phyloP scores from a whole-genome alignment of 2,888 invertebrate genomes.

The Cenopis cana region DNA sequence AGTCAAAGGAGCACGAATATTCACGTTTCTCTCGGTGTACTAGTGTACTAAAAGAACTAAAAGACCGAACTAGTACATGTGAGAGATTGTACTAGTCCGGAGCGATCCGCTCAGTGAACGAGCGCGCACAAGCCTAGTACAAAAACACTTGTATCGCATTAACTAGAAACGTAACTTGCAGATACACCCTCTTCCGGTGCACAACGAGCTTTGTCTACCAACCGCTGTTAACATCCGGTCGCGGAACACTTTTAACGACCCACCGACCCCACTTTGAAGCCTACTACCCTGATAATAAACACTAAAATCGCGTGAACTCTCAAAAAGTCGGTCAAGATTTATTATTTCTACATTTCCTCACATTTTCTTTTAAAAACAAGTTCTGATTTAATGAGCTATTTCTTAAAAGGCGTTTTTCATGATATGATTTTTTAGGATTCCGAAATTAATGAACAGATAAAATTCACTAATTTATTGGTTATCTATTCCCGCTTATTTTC shows the following conservation, averaged over 20 bases:
- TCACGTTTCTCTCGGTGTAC: no score
- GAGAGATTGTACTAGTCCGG: no score
- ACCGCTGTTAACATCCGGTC: constrained; percentile 59
- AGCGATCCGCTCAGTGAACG: no score
- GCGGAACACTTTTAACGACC: constrained; percentile 65
- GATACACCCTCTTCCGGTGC: constrained; percentile 61
- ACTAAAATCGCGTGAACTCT: constrained; percentile 46
- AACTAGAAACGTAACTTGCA: constrained; percentile 50
- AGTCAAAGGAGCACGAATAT: no score
- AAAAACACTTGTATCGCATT: constrained; percentile 46
- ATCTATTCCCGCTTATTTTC: no score
- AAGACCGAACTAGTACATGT: no score
- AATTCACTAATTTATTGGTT: no score
- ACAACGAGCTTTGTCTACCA: constrained; percentile 63
- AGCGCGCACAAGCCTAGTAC: no score
- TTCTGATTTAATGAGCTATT: constrained; percentile 40
- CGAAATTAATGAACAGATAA: not conserved
- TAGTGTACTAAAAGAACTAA: no score
- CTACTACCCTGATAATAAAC: constrained; percentile 49
- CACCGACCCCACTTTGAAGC: constrained; percentile 47
- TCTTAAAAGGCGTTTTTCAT: constrained; percentile 26
- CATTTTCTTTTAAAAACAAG: constrained; percentile 54
- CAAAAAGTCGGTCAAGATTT: constrained; percentile 61
- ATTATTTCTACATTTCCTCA: constrained; percentile 68
- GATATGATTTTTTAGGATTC: constrained; percentile 1